Base-by-base conservation (phyloP, 2,113 vertebrate species). In the Hypocryptadius cinnamomeus region DNA sequence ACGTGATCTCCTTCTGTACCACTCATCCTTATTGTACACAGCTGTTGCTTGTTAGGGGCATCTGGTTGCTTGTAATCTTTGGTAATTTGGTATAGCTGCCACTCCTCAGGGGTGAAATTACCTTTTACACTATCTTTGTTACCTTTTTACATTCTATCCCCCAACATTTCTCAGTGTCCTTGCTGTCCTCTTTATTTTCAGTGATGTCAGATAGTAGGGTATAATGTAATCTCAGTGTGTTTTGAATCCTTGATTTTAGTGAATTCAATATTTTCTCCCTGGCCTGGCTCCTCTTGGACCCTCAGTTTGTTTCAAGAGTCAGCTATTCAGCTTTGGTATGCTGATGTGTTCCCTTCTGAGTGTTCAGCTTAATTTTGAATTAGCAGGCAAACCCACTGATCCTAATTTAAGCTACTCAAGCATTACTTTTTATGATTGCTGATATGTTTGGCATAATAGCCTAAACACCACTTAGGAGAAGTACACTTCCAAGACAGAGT, bases 111-210 rank as follows among this genome's bases (percentile, higher is more conserved):
- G n/a, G n/a, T n/a, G n/a, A n/a, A n/a, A n/a, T n/a, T n/a, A n/a
- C n/a, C n/a, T n/a, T n/a, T n/a, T n/a, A n/a, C n/a, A n/a, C n/a
- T n/a, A n/a, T n/a, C n/a, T n/a, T n/a, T n/a, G n/a, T n/a, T n/a
- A n/a, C n/a, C n/a, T n/a, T n/a, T n/a, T n/a, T n/a, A n/a, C n/a
- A n/a, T n/a, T n/a, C n/a, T n/a, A n/a, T n/a, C n/a, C n/a, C n/a
- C n/a, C n/a, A n/a, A n/a, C n/a, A n/a, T n/a, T n/a, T n/a, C 19
- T 66, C 18, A 20, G 5, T 53, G 47, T 37, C 0, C 0, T 42
- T 89, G 45, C 17, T 66, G 27, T 59, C 31, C 10, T 73, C 63
- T 42, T 70, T 4, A 4, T 73, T 17, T 35, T 77, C 31, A 70
- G 0, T 66, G 28, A 12, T 53, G 11, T 69, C 73, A 53, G 14